Percentiles rank a stretch among this genome's conserved stretches.
These are phyloP conservation scores for Orussus abietinus DNA, from an alignment of 1,140 invertebrate species.

Conservation along the genomic window DNA sequence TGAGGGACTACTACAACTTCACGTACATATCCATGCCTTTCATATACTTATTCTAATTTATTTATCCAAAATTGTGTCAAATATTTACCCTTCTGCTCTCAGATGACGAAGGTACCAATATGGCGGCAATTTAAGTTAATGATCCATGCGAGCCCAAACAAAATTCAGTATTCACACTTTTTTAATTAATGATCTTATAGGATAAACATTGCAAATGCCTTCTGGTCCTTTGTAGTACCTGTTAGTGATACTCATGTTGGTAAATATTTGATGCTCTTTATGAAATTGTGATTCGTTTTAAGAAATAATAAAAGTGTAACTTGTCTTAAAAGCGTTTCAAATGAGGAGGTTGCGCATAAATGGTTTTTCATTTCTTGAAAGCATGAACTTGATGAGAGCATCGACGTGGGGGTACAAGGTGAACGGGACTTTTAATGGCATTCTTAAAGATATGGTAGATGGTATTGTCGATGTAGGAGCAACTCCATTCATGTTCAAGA, in stretches of 20 bases:
- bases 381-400: slow-evolving; percentile 53
- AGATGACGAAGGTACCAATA: no score
- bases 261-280: neutral
- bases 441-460: slow-evolving; percentile 60
- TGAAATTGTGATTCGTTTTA: slow-evolving; percentile 3
- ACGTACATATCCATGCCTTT: slow-evolving; percentile 43
- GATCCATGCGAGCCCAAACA: no score
- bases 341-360: no score
- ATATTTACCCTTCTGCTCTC: no score
- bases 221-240: neutral
- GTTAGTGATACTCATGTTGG: neutral
- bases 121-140: no score
- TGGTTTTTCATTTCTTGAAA: slow-evolving; percentile 21
- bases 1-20: slow-evolving; percentile 62
- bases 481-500: slow-evolving; percentile 58
- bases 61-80: slow-evolving; percentile 1
- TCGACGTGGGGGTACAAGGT: slow-evolving; percentile 63
- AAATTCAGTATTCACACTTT: no score
- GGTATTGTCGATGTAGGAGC: slow-evolving; percentile 60
- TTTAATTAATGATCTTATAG: no score
- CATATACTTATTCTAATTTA: neutral
- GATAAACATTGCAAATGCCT: neutral
- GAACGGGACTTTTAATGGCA: slow-evolving; percentile 64
- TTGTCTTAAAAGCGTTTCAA: neutral
- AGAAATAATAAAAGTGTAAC: neutral